Conservation (phyloP, 2,888 invertebrate species). For the Cryptus armator region DNA sequence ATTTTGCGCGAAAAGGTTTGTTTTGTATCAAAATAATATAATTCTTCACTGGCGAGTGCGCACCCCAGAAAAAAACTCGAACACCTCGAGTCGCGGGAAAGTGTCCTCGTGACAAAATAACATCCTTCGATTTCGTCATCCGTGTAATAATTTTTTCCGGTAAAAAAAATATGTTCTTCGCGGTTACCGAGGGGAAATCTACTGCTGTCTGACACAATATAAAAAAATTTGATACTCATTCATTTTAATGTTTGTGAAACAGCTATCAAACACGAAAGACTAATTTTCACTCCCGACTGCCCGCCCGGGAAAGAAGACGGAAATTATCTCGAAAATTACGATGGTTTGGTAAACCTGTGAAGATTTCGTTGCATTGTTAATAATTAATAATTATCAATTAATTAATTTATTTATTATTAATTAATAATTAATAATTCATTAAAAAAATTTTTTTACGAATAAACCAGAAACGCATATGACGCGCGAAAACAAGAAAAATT, state of each 20-base stretch:
- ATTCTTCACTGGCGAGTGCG: background rate
- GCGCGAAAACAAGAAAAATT: background rate
- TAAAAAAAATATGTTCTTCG: background rate
- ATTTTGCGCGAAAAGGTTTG: background rate
- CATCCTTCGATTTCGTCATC: constrained; percentile 1
- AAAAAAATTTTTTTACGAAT: too few relatives aligned
- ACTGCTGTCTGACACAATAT: background rate
- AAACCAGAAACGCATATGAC: too few relatives aligned
- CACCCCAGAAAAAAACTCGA: background rate
- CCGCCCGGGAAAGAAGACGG: too few relatives aligned
- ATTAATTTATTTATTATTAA: too few relatives aligned
- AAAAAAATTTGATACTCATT: background rate
- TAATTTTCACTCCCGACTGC: background rate
- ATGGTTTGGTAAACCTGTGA: too few relatives aligned
- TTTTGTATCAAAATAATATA: background rate
- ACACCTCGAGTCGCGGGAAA: background rate
- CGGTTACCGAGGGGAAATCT: background rate
- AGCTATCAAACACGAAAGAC: background rate
- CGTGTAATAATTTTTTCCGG: background rate
- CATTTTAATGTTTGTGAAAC: background rate
- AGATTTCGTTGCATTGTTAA: too few relatives aligned
- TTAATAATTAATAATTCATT: too few relatives aligned
- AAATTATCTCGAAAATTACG: too few relatives aligned
- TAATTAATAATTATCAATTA: too few relatives aligned
- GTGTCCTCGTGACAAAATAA: background rate